phyloP scores from a whole-genome alignment of 64 coral and sea anemone species.

The Orbicella faveolata region DNA sequence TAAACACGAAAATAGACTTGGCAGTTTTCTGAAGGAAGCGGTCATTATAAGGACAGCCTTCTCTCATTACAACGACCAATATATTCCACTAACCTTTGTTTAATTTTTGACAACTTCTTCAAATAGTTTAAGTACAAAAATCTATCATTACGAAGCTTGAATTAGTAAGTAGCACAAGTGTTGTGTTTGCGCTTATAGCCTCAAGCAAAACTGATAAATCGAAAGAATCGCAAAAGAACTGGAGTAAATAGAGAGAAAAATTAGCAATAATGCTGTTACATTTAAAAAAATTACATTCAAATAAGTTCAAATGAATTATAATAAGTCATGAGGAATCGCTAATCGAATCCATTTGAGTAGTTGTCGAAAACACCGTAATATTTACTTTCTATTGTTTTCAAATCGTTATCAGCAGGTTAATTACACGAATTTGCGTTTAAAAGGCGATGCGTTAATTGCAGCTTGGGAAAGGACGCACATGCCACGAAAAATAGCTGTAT shows the following conservation, averaged over 20 bases:
- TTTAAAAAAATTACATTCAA: not conserved
- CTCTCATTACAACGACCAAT: not conserved
- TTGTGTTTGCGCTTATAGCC: too few relatives aligned
- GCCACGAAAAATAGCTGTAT: not conserved
- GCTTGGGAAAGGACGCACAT: not conserved
- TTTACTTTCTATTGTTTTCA: too few relatives aligned
- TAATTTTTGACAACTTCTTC: not conserved
- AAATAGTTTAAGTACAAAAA: conserved; percentile 16
- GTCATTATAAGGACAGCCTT: not conserved
- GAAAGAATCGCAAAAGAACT: not conserved
- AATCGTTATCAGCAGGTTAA: not conserved
- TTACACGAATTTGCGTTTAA: not conserved
- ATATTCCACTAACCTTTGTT: not conserved
- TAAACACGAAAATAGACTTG: not conserved
- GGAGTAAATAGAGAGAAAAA: not conserved
- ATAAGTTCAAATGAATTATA: not conserved
- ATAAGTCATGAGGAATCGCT: not conserved
- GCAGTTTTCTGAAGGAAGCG: not conserved
- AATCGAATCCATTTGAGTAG: not conserved
- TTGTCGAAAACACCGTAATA: not conserved
- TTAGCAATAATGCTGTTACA: not conserved
- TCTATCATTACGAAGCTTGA: not conserved
- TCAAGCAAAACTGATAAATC: not conserved
- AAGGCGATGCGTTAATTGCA: not conserved
- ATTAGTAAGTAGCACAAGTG: too few relatives aligned